Percentiles rank a stretch among this genome's conserved stretches.
Evolutionary conservation across 2,113 vertebrate species (phyloP).

Genomic region (Cyphomyrus plagiostoma): DNA sequence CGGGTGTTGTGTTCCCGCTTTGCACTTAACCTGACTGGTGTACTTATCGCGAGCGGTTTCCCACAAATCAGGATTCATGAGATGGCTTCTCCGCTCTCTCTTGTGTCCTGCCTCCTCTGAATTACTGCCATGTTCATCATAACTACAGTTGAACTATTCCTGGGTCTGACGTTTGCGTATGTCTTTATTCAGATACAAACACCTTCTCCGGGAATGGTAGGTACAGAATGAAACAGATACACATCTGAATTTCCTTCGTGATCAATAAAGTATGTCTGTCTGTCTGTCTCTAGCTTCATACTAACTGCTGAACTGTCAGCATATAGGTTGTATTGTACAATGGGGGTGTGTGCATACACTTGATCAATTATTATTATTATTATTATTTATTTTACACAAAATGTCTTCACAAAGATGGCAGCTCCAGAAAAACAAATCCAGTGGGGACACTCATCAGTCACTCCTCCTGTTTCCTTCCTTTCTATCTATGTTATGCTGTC

Average conservation of each 20-base stretch:
- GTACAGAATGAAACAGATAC: not conserved
- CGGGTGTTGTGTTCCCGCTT: not conserved
- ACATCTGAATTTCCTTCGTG: not conserved
- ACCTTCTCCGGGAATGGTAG: not conserved
- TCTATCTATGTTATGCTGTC: not conserved
- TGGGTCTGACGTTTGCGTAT: not conserved
- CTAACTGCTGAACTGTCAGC: not conserved
- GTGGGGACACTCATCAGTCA: not conserved
- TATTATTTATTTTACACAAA: not conserved
- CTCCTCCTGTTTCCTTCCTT: not conserved
- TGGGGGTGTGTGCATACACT: not conserved
- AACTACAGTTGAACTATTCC: not conserved
- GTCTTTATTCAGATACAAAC: not conserved
- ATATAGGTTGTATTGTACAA: not conserved
- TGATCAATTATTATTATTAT: not conserved
- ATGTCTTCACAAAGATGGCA: not conserved
- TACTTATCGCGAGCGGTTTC: not conserved
- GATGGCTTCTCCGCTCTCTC: not conserved
- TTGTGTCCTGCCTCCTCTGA: not conserved
- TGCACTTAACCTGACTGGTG: not conserved
- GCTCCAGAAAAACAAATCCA: not conserved
- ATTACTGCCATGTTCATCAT: not conserved
- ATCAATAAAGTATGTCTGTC: not conserved
- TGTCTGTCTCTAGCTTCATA: not conserved
- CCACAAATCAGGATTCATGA: not conserved